phyloP scores from a whole-genome alignment of 2,888 invertebrate genomes.

The Cryptocheilus praepositus region DNA sequence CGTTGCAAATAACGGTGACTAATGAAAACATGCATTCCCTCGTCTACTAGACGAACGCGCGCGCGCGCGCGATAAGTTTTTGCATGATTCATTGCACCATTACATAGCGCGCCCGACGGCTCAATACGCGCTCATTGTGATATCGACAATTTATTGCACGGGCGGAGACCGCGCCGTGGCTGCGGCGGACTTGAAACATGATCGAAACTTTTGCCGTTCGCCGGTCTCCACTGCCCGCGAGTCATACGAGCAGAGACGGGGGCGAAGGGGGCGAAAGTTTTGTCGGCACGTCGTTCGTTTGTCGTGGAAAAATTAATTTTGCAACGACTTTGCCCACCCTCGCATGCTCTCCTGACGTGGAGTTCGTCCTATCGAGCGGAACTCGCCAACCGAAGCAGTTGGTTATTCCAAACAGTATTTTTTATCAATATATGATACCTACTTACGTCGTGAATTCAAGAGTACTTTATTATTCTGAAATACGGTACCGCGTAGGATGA shows the following conservation, averaged over 20 bases:
- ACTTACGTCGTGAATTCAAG: too few species aligned
- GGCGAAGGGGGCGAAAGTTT: slow-evolving; percentile 26
- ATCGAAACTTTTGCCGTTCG: slow-evolving; percentile 36
- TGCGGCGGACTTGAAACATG: slow-evolving; percentile 24
- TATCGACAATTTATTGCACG: slow-evolving; percentile 54
- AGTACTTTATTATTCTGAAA: too few species aligned
- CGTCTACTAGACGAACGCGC: slow-evolving; percentile 43
- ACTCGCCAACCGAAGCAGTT: not conserved
- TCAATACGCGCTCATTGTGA: slow-evolving; percentile 57
- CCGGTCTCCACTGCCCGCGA: not conserved
- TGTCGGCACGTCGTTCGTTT: slow-evolving; percentile 18
- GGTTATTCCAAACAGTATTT: not conserved
- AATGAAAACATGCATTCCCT: slow-evolving; percentile 53
- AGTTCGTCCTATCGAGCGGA: slow-evolving; percentile 11
- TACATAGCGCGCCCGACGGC: slow-evolving; percentile 49
- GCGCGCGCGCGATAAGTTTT: slow-evolving; percentile 48
- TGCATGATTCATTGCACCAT: slow-evolving; percentile 57
- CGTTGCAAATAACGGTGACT: slow-evolving; percentile 56
- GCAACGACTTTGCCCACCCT: slow-evolving; percentile 4
- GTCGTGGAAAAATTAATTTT: slow-evolving; percentile 29
- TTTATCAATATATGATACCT: too few species aligned
- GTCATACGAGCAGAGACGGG: slow-evolving; percentile 4
- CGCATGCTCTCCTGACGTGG: not conserved
- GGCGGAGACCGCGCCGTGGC: slow-evolving; percentile 32
- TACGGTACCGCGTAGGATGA: too few species aligned